Evolutionary conservation across 1,140 invertebrate genomes (phyloP).

Genomic region (Epicauta chinensis): DNA sequence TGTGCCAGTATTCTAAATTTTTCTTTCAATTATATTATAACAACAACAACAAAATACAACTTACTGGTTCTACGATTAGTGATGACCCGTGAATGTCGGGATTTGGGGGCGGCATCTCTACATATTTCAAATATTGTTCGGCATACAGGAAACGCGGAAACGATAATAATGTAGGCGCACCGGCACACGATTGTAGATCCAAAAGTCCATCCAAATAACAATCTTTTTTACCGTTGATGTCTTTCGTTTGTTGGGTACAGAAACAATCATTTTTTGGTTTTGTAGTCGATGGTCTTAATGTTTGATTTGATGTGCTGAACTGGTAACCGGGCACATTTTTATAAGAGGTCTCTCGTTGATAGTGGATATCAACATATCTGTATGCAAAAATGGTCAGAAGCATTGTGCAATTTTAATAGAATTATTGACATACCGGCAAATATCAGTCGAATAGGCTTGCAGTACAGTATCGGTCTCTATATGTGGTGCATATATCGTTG

Average conservation of each 20-base stretch:
- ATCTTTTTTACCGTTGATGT: conserved; percentile 15
- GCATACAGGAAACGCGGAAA: conserved; percentile 26
- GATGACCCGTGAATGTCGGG: conserved; percentile 2
- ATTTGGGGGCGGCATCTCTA: neutral
- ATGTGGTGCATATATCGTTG: conserved; percentile 53
- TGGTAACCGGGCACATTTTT: conserved; percentile 24
- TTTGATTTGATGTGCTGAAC: conserved; percentile 16
- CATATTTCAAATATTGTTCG: neutral
- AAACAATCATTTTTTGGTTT: conserved; percentile 27
- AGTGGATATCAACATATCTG: conserved; percentile 22
- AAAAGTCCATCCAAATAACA: conserved; percentile 31
- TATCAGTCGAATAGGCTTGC: conserved; percentile 51
- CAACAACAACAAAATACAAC: neutral
- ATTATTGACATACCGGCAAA: conserved; percentile 49
- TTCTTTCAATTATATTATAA: neutral
- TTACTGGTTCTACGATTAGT: conserved; percentile 5
- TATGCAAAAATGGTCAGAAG: conserved; percentile 8
- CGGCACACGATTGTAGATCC: conserved; percentile 31
- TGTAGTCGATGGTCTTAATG: conserved; percentile 12
- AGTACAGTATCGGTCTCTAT: conserved; percentile 43
- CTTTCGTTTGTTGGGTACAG: conserved; percentile 26
- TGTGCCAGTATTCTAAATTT: conserved; percentile 19
- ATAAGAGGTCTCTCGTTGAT: conserved; percentile 14
- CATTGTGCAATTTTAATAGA: neutral
- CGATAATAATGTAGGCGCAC: conserved; percentile 28